Conservation (phyloP, 2,113 vertebrate genomes). For the Myxocyprinus asiaticus region DNA sequence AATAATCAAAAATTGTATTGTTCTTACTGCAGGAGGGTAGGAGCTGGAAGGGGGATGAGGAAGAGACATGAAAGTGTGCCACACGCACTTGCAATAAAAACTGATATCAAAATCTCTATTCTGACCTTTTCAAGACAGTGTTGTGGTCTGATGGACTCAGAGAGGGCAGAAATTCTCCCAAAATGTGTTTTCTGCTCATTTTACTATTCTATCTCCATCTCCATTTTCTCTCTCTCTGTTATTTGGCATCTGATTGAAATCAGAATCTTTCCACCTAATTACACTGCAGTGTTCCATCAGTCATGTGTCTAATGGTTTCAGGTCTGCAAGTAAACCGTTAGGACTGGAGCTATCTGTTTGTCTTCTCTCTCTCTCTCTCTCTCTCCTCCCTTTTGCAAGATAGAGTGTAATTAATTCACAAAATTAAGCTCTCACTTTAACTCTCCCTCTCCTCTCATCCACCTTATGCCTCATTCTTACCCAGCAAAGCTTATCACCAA, state of each 20-base stretch:
- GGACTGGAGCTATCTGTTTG: not conserved
- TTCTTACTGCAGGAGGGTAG: not conserved
- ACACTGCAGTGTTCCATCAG: not conserved
- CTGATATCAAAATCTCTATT: constrained; percentile 35
- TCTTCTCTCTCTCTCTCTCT: too few relatives aligned
- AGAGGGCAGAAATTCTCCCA: constrained; percentile 40
- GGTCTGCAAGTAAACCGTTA: not conserved
- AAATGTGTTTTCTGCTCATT: constrained; percentile 32
- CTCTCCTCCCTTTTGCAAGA: not conserved
- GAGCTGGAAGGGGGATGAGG: not conserved
- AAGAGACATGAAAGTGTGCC: not conserved
- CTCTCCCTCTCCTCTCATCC: not conserved
- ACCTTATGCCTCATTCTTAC: too few relatives aligned
- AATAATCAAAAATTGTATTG: not conserved
- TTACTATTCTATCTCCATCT: constrained; percentile 10
- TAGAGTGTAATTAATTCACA: not conserved
- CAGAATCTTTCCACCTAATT: constrained; percentile 12
- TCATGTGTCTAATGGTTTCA: constrained; percentile 1
- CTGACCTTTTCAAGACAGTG: constrained; percentile 30
- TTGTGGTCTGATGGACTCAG: constrained; percentile 46
- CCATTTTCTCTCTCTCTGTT: constrained; percentile 2
- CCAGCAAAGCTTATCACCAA: too few relatives aligned
- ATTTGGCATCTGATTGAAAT: constrained; percentile 13
- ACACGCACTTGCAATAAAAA: constrained; percentile 43
- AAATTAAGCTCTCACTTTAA: not conserved